Evolutionary conservation across 1,140 invertebrate genomes (phyloP), one percentile per base, ranked within the genome.

Genomic region (Agrypnia vestita): DNA sequence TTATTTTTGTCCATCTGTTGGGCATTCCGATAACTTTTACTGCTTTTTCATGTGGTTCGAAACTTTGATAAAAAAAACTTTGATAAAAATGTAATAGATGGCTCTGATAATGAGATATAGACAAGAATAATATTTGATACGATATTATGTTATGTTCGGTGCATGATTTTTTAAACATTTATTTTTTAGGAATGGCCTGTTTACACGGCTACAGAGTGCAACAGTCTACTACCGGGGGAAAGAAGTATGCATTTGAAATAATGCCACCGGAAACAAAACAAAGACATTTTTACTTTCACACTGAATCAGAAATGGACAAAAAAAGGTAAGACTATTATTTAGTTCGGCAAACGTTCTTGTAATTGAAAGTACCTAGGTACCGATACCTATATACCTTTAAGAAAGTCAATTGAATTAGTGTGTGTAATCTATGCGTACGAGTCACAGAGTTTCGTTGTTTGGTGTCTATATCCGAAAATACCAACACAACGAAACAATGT

Each of bases 191-290:
- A 67, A 95, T 97, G 86, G 94, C 95, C 56, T 97, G 96, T 88
- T 91, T 98, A n/a, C 97, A 98, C 86, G 97, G 97, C 61, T 99
- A 97, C 88, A 92, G 94, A 85, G 96, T 98, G 76, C 95, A 97
- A 88, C 93, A 93, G 76, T 94, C 94, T 83, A 91, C 89, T 81
- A 91, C 94, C 8, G 93, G 93, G 17, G 94, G 94, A 61, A 94
- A 96, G 85, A 97, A 96, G 86, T 95, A 96, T 87, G 95, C 95
- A 17, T 99, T 99, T 88, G 96, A 97, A 88, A 92, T 98, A 43
- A 92, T 96, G 84, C 96, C 98, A 49, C 95, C 96, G 4, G 95
- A 97, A 84, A 89, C 94, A 0, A 95, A 94, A 83, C 94, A 97
- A 85, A 92, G 96, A 84, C 94, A 95, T 86, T 98, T 97, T 86